Base-by-base conservation (phyloP, 2,797 vertebrate genomes). In the Urophycis tenuis region DNA sequence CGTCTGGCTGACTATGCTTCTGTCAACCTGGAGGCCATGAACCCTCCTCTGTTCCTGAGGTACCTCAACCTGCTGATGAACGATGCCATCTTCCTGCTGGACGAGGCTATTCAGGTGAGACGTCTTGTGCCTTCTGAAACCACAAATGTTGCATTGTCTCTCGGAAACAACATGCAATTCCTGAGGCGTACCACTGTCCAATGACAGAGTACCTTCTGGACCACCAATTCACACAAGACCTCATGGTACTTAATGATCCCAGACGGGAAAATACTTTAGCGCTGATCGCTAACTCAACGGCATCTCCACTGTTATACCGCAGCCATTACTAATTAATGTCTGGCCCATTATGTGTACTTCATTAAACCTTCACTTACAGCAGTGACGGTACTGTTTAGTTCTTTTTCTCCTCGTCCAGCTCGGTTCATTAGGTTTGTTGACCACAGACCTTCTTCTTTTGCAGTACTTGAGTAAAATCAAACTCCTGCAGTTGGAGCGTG, bases 391-490 rank as follows among this genome's bases (percentile, higher is more conserved):
- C 60, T 2, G 25, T 67, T 29, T n/a, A n/a, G n/a, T 67, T 29
- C 12, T 29, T 29, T 29, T n/a, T 67, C 22, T 11, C 35, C 35
- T 41, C 19, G 41, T 49, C 41, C 17, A 49, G 41, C 41, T 67
- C 9, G 29, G n/a, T 29, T 29, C 10, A 67, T 67, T 67, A 3
- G 25, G 29, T 67, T 67, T 67, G 60, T 67, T 67, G 60, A 25
- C 25, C 2, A 29, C 60, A 67, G 29, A 29, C n/a, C 60, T 64
- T 25, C 12, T 10, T 67, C 60, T 67, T 67, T 29, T 67, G 60
- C 73, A 99, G 98, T 99, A 98, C 91, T 92, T 99, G 85, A 99
- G 97, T 90, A 99, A 99, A 92, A 99, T 99, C 85, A 99, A 99
- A 88, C 88, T 99, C 74, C 95, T 96, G 74, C 97, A 99, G 91